Conservation (phyloP, 2,888 invertebrate species). For the Eubasilissa splendida region DNA sequence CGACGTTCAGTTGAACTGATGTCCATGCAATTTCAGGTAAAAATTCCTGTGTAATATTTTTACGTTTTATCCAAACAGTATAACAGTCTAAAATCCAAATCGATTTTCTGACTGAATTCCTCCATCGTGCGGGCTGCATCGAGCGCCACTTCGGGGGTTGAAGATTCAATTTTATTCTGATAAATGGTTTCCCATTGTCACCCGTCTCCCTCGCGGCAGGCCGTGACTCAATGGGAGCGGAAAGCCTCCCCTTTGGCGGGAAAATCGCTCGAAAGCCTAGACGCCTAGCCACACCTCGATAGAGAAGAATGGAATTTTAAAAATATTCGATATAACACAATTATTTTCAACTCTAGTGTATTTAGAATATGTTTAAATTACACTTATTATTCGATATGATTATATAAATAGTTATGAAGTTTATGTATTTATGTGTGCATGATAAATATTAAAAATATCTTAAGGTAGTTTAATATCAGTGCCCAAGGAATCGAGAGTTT, state of each 20-base stretch:
- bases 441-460: too few relatives aligned
- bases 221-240: constrained; percentile 27
- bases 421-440: too few relatives aligned
- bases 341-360: too few relatives aligned
- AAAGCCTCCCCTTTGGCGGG: constrained; percentile 25
- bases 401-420: not conserved
- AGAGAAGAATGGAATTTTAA: too few relatives aligned
- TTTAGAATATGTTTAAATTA: too few relatives aligned
- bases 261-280: constrained; percentile 16
- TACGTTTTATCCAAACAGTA: constrained; percentile 5
- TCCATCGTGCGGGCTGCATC: constrained; percentile 18
- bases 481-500: too few relatives aligned
- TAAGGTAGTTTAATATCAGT: too few relatives aligned
- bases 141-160: constrained; percentile 37
- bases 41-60: too few relatives aligned
- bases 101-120: constrained; percentile 47
- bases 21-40: too few relatives aligned
- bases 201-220: constrained; percentile 20
- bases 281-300: not conserved
- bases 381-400: not conserved
- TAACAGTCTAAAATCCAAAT: constrained; percentile 36
- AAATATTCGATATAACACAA: too few relatives aligned
- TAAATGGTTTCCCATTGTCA: constrained; percentile 58
- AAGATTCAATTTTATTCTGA: constrained; percentile 59
- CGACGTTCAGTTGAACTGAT: too few relatives aligned